Evolutionary conservation across 2,888 invertebrate species (phyloP).

Genomic region (Piscicola geometra): DNA sequence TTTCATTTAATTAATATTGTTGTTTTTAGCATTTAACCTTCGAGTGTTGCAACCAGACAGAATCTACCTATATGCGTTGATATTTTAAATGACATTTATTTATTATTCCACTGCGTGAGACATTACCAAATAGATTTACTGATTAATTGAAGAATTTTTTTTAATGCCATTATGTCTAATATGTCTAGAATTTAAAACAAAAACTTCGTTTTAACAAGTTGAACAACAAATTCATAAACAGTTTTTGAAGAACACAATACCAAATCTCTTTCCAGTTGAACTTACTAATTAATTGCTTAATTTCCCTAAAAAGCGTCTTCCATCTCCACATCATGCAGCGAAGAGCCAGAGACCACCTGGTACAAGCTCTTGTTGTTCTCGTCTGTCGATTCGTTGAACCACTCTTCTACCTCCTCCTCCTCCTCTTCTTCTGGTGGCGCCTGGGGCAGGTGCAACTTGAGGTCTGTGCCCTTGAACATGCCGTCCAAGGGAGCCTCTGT

Average conservation of each 20-base stretch:
- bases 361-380: not conserved
- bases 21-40: not conserved
- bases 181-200: not conserved
- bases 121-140: not conserved
- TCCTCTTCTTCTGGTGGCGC: too few species aligned
- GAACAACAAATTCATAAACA: too few species aligned
- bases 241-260: too few species aligned
- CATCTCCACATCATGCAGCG: not conserved
- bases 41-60: not conserved
- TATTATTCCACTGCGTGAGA: not conserved
- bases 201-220: too few species aligned
- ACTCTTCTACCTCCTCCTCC: not conserved
- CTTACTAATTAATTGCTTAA: too few species aligned
- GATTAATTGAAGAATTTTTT: too few species aligned
- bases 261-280: too few species aligned
- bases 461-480: not conserved
- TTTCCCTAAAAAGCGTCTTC: slow-evolving; percentile 10
- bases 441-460: not conserved
- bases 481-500: not conserved
- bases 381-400: not conserved
- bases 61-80: not conserved
- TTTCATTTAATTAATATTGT: not conserved
- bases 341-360: not conserved
- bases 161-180: too few species aligned
- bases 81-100: not conserved